These are phyloP conservation scores for Caenorhabditis inopinata DNA, from an alignment of 1,140 invertebrate genomes.

Conservation along the genomic window DNA sequence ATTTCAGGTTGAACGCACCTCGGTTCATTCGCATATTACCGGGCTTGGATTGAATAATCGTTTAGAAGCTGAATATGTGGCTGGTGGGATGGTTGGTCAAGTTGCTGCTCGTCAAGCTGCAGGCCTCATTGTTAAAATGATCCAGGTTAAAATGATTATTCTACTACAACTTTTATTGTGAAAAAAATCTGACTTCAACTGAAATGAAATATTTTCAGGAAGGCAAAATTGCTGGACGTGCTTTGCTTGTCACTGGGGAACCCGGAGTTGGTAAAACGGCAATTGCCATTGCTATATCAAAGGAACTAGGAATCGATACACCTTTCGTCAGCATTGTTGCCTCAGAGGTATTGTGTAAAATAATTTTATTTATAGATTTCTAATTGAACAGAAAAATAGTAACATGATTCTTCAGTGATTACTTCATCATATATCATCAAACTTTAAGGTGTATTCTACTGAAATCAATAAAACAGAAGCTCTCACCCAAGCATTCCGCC, in stretches of 20 bases:
- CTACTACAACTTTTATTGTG: background rate
- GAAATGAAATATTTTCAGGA: conserved; percentile 71
- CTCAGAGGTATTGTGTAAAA: conserved; percentile 75
- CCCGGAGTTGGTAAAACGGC: conserved; percentile 83
- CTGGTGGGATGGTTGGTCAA: conserved; percentile 98
- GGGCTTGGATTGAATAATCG: conserved; percentile 92
- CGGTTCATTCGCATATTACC: conserved; percentile 96
- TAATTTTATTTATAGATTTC: no score
- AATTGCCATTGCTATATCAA: conserved; percentile 75
- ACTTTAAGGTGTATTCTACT: conserved; percentile 80
- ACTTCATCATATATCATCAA: background rate
- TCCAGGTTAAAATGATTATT: conserved; percentile 71
- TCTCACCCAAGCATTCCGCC: conserved; percentile 90
- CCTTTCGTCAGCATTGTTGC: conserved; percentile 97
- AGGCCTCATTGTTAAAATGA: conserved; percentile 93
- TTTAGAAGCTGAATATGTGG: conserved; percentile 82
- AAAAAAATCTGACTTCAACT: background rate
- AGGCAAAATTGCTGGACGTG: conserved; percentile 93
- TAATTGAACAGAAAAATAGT: no score
- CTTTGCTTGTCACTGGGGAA: conserved; percentile 90
- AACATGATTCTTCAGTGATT: no score
- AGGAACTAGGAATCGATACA: conserved; percentile 88
- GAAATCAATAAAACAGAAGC: conserved; percentile 99
- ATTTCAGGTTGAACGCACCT: conserved; percentile 61
- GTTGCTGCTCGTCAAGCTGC: conserved; percentile 84